phyloP scores from a whole-genome alignment of 2,797 vertebrate genomes.

The Mormyrops attenuatus region DNA sequence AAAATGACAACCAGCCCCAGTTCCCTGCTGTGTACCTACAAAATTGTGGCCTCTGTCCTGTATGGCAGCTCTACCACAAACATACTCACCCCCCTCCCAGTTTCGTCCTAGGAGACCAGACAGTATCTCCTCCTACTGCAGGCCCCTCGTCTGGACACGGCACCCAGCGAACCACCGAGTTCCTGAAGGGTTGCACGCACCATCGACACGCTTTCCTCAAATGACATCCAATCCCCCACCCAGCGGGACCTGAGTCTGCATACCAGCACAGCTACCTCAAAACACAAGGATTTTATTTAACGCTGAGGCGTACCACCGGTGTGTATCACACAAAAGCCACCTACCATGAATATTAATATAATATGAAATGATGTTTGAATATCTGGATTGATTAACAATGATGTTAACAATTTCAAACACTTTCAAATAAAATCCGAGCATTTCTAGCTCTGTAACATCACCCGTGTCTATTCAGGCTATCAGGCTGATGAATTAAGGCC shows the following conservation, averaged over 20 bases:
- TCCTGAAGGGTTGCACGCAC: background rate
- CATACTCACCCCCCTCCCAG: background rate
- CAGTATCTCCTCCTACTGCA: background rate
- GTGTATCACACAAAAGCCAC: background rate
- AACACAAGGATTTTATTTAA: background rate
- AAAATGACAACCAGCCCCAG: background rate
- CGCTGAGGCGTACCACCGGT: background rate
- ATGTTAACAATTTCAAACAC: background rate
- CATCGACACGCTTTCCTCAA: background rate
- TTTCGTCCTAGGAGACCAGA: background rate
- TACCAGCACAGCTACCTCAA: background rate
- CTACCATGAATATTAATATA: background rate
- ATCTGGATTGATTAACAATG: background rate
- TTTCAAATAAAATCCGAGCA: background rate
- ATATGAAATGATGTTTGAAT: background rate
- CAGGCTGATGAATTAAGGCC: background rate
- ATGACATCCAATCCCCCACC: background rate
- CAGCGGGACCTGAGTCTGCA: background rate
- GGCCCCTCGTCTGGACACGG: background rate
- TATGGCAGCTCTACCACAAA: background rate
- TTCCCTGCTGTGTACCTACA: background rate
- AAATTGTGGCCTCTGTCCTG: background rate
- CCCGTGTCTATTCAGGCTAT: background rate
- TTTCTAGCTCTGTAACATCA: background rate
- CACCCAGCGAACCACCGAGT: too few relatives aligned